These are phyloP conservation scores for Cephus spinipes DNA, from an alignment of 2,888 invertebrate species.

Conservation along the genomic window DNA sequence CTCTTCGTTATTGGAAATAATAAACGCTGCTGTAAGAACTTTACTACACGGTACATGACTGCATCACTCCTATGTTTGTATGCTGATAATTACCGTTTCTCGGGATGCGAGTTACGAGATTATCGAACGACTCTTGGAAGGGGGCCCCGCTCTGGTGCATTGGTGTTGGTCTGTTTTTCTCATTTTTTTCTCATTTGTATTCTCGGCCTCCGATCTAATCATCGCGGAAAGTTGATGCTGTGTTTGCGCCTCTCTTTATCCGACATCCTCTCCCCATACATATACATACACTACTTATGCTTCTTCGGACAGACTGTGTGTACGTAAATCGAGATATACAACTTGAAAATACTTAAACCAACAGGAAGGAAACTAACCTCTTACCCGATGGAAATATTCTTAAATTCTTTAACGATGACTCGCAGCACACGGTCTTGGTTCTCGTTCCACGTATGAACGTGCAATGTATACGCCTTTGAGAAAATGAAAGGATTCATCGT, in stretches of 20 bases:
- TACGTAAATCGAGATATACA: background rate
- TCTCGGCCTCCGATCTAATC: background rate
- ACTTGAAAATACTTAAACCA: background rate
- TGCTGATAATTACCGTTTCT: background rate
- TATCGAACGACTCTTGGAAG: background rate
- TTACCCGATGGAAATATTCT: background rate
- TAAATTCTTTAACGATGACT: background rate
- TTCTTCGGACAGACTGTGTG: background rate
- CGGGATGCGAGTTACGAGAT: background rate
- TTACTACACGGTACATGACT: background rate
- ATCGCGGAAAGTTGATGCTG: background rate
- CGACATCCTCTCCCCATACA: background rate
- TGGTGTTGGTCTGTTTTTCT: background rate
- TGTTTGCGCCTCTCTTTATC: background rate
- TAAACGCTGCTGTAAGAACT: background rate
- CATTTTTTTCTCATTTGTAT: background rate
- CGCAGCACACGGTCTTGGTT: background rate
- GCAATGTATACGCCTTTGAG: background rate
- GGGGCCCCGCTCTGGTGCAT: background rate
- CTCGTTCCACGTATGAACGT: background rate
- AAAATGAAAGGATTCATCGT: background rate
- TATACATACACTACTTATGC: background rate
- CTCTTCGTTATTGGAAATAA: background rate
- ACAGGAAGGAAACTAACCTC: background rate
- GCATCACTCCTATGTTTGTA: background rate